Evolutionary conservation across 1,140 invertebrate genomes (phyloP).

Genomic region (Myzus persicae): DNA sequence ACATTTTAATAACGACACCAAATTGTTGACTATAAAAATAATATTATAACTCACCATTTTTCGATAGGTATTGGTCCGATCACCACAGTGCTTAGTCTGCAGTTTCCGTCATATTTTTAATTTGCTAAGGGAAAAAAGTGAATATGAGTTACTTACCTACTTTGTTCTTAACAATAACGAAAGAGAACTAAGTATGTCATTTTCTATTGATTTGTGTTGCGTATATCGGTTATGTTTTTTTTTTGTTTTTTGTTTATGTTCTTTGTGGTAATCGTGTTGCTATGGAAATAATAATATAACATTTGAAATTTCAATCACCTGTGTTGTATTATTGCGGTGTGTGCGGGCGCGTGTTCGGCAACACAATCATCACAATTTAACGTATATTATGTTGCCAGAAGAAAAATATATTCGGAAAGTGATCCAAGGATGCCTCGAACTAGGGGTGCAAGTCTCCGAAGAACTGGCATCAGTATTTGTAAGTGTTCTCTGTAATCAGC

Average conservation of each 20-base stretch:
- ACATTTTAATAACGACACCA: neutral
- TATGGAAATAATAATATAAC: slow-evolving; percentile 24
- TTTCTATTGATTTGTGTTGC: neutral
- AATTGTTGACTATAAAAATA: neutral
- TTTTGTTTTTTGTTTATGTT: slow-evolving; percentile 12
- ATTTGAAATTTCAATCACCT: neutral
- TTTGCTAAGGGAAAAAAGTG: neutral
- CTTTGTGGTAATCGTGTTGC: slow-evolving; percentile 14
- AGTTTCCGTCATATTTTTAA: neutral
- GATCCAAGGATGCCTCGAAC: slow-evolving; percentile 11
- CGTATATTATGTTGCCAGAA: neutral
- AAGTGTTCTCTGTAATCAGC: neutral
- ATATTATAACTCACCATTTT: neutral
- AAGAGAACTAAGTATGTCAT: neutral
- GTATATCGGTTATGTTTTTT: neutral
- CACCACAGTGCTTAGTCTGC: neutral
- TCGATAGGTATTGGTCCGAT: neutral
- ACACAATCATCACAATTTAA: neutral
- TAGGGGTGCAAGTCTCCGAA: slow-evolving; percentile 8
- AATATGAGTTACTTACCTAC: neutral
- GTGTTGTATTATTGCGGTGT: neutral
- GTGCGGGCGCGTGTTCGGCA: too few relatives aligned
- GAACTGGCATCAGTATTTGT: neutral
- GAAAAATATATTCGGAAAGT: neutral
- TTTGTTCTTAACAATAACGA: neutral